Percentiles rank a stretch among this genome's conserved stretches.
These are phyloP conservation scores for Myiozetetes cayanensis DNA, from an alignment of 2,113 vertebrate species.

Conservation along the genomic window DNA sequence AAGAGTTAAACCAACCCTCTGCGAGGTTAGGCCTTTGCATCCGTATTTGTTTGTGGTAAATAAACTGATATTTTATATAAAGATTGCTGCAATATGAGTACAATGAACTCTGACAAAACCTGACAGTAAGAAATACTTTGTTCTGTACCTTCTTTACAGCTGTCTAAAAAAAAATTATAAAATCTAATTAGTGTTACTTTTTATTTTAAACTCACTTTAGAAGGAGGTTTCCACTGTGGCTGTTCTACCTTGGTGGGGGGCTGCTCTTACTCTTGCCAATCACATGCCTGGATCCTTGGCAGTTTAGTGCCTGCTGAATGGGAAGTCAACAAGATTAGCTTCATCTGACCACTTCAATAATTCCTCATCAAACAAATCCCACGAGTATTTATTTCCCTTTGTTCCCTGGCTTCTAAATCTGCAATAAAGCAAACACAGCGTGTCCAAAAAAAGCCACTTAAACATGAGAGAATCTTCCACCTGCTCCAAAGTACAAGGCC, in stretches of 20 bases:
- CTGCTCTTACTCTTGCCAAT: not conserved
- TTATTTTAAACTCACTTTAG: not conserved
- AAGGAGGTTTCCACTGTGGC: not conserved
- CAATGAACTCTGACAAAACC: not conserved
- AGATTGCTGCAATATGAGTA: not conserved
- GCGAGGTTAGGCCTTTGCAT: not conserved
- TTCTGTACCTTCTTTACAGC: not conserved
- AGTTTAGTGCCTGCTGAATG: not conserved
- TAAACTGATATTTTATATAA: not conserved
- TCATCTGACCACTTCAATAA: not conserved
- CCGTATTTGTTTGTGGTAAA: not conserved
- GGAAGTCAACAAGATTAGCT: not conserved
- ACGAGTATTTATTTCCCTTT: not conserved
- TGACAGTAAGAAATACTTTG: not conserved
- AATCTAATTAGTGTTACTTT: not conserved
- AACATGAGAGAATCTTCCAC: not conserved
- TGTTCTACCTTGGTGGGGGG: rapidly evolving
- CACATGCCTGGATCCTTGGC: rapidly evolving
- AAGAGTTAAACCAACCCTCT: not conserved
- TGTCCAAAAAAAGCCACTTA: not conserved
- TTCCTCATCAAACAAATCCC: not conserved
- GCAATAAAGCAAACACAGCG: rapidly evolving
- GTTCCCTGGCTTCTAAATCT: not conserved
- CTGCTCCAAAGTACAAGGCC: not conserved
- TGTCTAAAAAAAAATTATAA: not conserved